Percentiles rank a stretch among this genome's conserved stretches.
These are phyloP conservation scores for Mastacembelus armatus DNA, from an alignment of 2,797 vertebrate species.

Conservation along the genomic window DNA sequence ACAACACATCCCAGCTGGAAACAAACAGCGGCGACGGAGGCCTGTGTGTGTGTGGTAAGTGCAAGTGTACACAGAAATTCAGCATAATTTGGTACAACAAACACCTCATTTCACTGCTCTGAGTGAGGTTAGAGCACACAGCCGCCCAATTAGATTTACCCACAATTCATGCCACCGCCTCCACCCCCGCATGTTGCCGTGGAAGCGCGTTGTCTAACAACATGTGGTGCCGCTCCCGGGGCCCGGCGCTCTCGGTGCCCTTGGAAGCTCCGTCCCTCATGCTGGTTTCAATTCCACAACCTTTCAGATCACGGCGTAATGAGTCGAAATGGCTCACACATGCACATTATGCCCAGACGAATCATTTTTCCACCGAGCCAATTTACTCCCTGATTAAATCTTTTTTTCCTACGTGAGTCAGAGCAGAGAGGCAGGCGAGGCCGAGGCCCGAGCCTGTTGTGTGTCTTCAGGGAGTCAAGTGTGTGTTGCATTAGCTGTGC, in stretches of 20 bases:
- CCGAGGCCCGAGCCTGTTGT: slow-evolving; percentile 24
- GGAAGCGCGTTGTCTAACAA: slow-evolving; percentile 63
- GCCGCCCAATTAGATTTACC: slow-evolving; percentile 72
- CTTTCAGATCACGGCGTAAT: slow-evolving; percentile 82
- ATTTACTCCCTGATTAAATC: slow-evolving; percentile 77
- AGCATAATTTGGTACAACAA: slow-evolving; percentile 72
- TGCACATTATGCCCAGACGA: slow-evolving; percentile 76
- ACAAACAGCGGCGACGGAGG: slow-evolving; percentile 9
- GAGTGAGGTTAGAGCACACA: slow-evolving; percentile 67
- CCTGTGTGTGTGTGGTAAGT: slow-evolving; percentile 38
- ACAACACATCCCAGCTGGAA: slow-evolving; percentile 38
- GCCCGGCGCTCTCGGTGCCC: slow-evolving; percentile 51
- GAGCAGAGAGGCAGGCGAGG: slow-evolving; percentile 52
- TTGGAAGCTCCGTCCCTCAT: slow-evolving; percentile 65
- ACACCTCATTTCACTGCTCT: slow-evolving; percentile 74
- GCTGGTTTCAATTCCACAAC: slow-evolving; percentile 83
- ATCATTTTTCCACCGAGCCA: slow-evolving; percentile 72
- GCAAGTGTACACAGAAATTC: slow-evolving; percentile 68
- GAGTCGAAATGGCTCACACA: slow-evolving; percentile 82
- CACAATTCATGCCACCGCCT: slow-evolving; percentile 14
- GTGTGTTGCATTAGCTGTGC: slow-evolving; percentile 15
- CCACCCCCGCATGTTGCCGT: slow-evolving; percentile 34
- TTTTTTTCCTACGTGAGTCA: slow-evolving; percentile 79
- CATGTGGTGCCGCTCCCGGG: slow-evolving; percentile 67
- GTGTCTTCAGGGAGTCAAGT: slow-evolving; percentile 51